Conservation (phyloP, 2,888 invertebrate genomes). For the Galeopsomyia nigrocyanea region DNA sequence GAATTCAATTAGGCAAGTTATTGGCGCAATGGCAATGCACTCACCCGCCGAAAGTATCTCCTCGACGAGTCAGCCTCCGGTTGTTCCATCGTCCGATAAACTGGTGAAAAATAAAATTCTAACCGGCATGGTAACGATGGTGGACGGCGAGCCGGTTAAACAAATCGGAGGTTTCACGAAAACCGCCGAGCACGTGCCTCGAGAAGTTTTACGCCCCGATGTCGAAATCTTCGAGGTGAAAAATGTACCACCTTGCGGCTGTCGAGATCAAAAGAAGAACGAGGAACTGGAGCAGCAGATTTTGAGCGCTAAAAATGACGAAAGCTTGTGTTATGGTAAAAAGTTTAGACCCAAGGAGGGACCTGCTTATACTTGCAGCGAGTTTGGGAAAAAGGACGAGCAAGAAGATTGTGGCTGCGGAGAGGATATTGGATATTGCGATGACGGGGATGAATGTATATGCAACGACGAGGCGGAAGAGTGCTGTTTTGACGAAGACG, state of each 20-base stretch:
- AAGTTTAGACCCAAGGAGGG: constrained; percentile 54
- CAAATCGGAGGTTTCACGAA: constrained; percentile 54
- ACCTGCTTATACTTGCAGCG: constrained; percentile 54
- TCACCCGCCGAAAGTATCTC: constrained; percentile 52
- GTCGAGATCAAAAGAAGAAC: constrained; percentile 18
- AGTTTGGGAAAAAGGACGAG: constrained; percentile 37
- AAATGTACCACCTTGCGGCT: constrained; percentile 59
- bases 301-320: constrained; percentile 32
- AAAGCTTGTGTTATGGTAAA: constrained; percentile 55
- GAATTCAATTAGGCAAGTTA: constrained; percentile 52
- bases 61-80: not conserved
- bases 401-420: constrained; percentile 4
- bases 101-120: constrained; percentile 50
- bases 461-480: constrained; percentile 1
- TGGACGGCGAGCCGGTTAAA: constrained; percentile 53
- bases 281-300: not conserved
- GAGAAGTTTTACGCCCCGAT: constrained; percentile 44
- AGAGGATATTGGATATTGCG: constrained; percentile 4
- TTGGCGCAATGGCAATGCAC: constrained; percentile 58
- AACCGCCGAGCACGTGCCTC: constrained; percentile 50
- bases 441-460: constrained; percentile 2
- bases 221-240: constrained; percentile 40
- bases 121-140: constrained; percentile 41
- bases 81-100: constrained; percentile 56
- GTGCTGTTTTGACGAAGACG: not conserved